A percentile compares a stretch with the other conserved stretches of the same genome.
Conservation (phyloP, 2,888 invertebrate species). For the Drosophila demipolita region DNA sequence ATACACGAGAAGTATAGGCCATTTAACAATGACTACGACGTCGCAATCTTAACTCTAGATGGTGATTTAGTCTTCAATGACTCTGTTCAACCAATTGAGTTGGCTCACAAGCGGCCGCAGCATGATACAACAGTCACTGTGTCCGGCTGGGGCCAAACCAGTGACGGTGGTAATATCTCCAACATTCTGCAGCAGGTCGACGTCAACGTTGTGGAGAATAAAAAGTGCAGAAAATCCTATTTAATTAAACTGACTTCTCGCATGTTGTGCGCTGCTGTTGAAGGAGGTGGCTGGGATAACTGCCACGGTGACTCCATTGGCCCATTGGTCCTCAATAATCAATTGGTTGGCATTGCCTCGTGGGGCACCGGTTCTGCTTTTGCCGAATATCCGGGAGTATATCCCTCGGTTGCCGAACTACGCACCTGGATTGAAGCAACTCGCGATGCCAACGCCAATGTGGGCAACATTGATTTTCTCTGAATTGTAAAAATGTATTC, state of each 20-base stretch:
- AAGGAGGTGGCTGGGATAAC: constrained; percentile 77
- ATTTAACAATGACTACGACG: constrained; percentile 86
- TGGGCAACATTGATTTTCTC: constrained; percentile 63
- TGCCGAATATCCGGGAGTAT: constrained; percentile 73
- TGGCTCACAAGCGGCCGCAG: constrained; percentile 85
- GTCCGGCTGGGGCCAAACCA: constrained; percentile 79
- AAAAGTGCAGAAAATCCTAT: constrained; percentile 66
- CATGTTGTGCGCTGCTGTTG: constrained; percentile 80
- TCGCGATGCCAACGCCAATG: constrained; percentile 10
- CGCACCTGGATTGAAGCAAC: constrained; percentile 61
- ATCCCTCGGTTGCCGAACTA: constrained; percentile 71
- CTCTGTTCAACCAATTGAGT: constrained; percentile 87
- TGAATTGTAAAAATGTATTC: constrained; percentile 13
- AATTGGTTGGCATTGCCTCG: constrained; percentile 79
- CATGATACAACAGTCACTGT: constrained; percentile 57
- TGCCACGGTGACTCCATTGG: constrained; percentile 84
- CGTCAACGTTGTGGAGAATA: constrained; percentile 68
- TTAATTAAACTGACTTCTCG: constrained; percentile 60
- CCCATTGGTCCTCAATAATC: constrained; percentile 67
- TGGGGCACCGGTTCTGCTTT: constrained; percentile 80
- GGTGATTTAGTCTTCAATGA: constrained; percentile 82
- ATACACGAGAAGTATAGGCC: constrained; percentile 87
- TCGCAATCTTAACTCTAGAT: constrained; percentile 87
- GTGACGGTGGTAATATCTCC: constrained; percentile 44
- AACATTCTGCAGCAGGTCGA: constrained; percentile 68